Evolutionary conservation across 1,140 invertebrate genomes (phyloP).

Genomic region (Drusus annulatus): DNA sequence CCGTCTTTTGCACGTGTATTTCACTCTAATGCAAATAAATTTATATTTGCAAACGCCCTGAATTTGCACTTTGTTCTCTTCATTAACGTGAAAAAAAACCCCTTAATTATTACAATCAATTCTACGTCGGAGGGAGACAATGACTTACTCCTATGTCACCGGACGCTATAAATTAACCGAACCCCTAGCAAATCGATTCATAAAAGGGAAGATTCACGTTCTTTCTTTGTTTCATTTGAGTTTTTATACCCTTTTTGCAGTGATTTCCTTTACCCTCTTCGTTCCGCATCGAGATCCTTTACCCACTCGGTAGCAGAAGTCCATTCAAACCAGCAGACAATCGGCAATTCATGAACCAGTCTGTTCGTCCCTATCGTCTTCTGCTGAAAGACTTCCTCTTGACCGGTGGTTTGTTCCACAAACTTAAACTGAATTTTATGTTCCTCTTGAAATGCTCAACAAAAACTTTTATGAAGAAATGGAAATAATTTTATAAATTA

Average conservation of each 20-base stretch:
- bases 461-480: too few relatives aligned
- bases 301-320: not conserved
- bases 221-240: conserved; percentile 15
- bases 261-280: too few relatives aligned
- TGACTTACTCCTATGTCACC: conserved; percentile 5
- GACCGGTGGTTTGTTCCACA: not conserved
- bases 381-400: too few relatives aligned
- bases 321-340: conserved; percentile 36
- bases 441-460: too few relatives aligned
- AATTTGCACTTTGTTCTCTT: too few relatives aligned
- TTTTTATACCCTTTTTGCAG: not conserved
- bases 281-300: too few relatives aligned
- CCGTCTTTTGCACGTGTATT: too few relatives aligned
- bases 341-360: conserved; percentile 14
- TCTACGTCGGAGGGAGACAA: not conserved
- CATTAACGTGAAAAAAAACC: not conserved
- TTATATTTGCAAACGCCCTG: too few relatives aligned
- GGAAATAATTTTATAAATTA: too few relatives aligned
- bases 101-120: conserved; percentile 3
- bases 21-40: too few relatives aligned
- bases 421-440: not conserved
- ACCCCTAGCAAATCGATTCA: conserved; percentile 20
- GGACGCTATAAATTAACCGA: conserved; percentile 30
- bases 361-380: not conserved
- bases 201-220: conserved; percentile 32